Conservation (phyloP, 1,140 invertebrate genomes). For the Aphelenchoides besseyi region DNA sequence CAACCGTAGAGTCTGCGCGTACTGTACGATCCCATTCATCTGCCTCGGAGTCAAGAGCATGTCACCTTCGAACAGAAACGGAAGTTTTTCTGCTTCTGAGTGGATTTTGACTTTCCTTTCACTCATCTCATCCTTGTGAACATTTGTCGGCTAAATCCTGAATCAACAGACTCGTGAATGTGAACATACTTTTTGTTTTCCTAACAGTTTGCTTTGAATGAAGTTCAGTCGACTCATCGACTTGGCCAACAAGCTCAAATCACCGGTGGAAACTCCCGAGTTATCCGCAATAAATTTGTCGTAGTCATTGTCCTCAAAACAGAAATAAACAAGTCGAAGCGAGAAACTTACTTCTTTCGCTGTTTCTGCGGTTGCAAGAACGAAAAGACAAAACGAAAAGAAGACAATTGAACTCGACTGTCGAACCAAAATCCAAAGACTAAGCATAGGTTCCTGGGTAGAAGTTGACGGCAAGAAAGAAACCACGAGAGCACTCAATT, state of each 20-base stretch:
- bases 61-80: constrained; percentile 42
- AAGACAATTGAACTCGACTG: too few relatives aligned
- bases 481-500: too few relatives aligned
- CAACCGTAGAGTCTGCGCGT: neutral
- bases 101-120: neutral
- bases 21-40: constrained; percentile 33
- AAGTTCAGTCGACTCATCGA: constrained; percentile 18
- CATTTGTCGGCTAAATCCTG: too few relatives aligned
- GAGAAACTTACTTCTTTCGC: too few relatives aligned
- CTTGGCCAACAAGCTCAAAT: neutral
- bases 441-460: too few relatives aligned
- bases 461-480: too few relatives aligned
- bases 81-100: constrained; percentile 16
- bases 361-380: too few relatives aligned
- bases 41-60: constrained; percentile 31
- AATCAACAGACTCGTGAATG: neutral
- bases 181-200: neutral
- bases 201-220: constrained; percentile 14
- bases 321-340: too few relatives aligned
- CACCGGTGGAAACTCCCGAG: neutral
- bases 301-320: too few relatives aligned
- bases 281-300: neutral
- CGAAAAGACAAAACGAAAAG: too few relatives aligned
- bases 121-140: too few relatives aligned
- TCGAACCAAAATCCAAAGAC: too few relatives aligned